Evolutionary conservation across 2,113 vertebrate species (phyloP).

Genomic region (Cromileptes altivelis): DNA sequence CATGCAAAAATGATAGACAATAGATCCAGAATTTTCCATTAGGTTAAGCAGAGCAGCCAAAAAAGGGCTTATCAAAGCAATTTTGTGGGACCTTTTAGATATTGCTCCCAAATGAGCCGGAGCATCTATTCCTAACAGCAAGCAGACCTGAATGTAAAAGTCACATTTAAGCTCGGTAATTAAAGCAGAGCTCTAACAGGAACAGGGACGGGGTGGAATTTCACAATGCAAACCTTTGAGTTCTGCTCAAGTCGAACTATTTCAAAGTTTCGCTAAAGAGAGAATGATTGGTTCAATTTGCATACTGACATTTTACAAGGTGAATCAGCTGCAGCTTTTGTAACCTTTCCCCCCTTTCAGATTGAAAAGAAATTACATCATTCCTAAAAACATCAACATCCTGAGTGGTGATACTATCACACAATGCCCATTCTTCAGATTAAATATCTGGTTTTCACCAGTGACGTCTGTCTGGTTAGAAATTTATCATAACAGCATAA

Average conservation of each 20-base stretch:
- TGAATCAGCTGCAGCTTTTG: neutral
- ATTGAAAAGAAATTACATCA: neutral
- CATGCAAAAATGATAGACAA: neutral
- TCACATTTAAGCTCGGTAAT: neutral
- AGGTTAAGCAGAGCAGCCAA: neutral
- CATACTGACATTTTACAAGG: neutral
- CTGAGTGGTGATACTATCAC: neutral
- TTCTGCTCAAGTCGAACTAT: neutral
- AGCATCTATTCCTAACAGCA: neutral
- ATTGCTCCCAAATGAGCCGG: neutral
- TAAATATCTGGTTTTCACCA: neutral
- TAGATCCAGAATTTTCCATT: neutral
- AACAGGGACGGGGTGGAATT: neutral
- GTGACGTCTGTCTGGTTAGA: neutral
- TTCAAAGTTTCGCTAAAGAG: neutral
- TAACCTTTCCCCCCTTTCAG: neutral
- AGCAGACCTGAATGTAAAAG: neutral
- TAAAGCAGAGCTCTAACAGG: neutral
- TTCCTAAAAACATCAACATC: neutral
- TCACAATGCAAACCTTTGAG: neutral
- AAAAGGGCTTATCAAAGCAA: neutral
- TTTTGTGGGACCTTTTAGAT: neutral
- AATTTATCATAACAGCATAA: neutral
- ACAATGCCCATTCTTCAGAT: neutral
- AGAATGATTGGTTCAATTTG: neutral